These are phyloP conservation scores for Hemiprocne comata DNA, from an alignment of 2,113 vertebrate species.

Conservation along the genomic window DNA sequence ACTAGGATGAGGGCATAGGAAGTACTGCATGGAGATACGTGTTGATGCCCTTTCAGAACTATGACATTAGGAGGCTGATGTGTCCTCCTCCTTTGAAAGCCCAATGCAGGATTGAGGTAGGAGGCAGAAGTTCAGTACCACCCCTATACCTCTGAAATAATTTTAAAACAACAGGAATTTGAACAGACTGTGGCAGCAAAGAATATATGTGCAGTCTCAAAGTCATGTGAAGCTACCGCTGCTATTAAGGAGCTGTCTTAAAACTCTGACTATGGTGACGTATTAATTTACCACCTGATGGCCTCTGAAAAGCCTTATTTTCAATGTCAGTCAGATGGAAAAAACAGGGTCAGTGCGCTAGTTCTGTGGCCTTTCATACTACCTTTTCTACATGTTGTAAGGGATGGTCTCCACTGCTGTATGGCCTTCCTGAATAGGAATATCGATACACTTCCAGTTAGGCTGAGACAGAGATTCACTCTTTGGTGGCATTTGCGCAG, in stretches of 20 bases:
- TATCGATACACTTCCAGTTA: slow-evolving; percentile 10
- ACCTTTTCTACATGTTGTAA: neutral
- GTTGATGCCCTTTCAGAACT: neutral
- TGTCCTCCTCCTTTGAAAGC: neutral
- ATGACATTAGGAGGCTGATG: neutral
- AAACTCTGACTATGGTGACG: neutral
- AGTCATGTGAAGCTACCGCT: neutral
- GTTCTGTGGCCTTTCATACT: neutral
- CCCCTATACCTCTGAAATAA: neutral
- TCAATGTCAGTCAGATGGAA: neutral
- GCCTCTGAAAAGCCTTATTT: neutral
- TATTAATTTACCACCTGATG: neutral
- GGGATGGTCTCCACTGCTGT: neutral
- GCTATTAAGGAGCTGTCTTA: neutral
- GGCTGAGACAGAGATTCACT: slow-evolving; percentile 20
- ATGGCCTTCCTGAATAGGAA: neutral
- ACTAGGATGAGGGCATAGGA: neutral
- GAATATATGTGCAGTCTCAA: neutral
- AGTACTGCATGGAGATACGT: neutral
- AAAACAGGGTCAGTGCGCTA: neutral
- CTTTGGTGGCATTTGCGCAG: slow-evolving; percentile 29
- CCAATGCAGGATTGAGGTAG: neutral
- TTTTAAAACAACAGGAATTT: neutral
- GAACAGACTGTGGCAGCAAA: neutral
- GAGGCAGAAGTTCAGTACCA: neutral